Conservation (phyloP, 2,797 vertebrate genomes). For the Anguilla megastoma region DNA sequence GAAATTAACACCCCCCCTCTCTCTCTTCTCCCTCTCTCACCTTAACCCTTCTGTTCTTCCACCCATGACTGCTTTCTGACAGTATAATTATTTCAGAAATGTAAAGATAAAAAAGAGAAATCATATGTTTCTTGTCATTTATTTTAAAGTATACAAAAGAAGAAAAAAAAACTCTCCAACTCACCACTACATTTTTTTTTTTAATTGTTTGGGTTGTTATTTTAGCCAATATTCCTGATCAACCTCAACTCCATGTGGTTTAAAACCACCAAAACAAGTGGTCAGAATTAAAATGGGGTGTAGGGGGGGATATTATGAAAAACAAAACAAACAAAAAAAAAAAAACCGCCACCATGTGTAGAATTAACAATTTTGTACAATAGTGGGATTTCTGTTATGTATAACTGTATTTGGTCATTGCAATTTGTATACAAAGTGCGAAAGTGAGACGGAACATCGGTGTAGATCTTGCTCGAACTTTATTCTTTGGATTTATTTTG, state of each 20-base stretch:
- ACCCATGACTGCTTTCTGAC: slow-evolving; percentile 79
- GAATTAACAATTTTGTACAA: slow-evolving; percentile 89
- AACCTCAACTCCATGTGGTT: slow-evolving; percentile 46
- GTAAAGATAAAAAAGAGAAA: slow-evolving; percentile 79
- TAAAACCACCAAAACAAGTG: slow-evolving; percentile 61
- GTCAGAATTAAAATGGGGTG: slow-evolving; percentile 68
- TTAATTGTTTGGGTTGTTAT: slow-evolving; percentile 68
- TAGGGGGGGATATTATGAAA: neutral
- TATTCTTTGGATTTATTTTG: slow-evolving; percentile 88
- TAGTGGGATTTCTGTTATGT: slow-evolving; percentile 84
- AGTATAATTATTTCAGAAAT: slow-evolving; percentile 74
- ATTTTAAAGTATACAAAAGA: slow-evolving; percentile 69
- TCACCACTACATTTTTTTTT: slow-evolving; percentile 69
- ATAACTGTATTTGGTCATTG: slow-evolving; percentile 77
- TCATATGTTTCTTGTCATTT: slow-evolving; percentile 84
- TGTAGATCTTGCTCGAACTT: slow-evolving; percentile 65
- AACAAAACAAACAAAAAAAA: slow-evolving; percentile 40
- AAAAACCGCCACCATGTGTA: slow-evolving; percentile 59
- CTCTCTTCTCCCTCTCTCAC: slow-evolving; percentile 50
- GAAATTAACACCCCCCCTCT: slow-evolving; percentile 57
- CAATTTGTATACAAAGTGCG: slow-evolving; percentile 77
- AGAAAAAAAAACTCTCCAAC: slow-evolving; percentile 63
- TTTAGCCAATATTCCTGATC: slow-evolving; percentile 60
- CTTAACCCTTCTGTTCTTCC: slow-evolving; percentile 61
- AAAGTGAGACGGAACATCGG: slow-evolving; percentile 67